phyloP scores from a whole-genome alignment of 2,113 vertebrate genomes.

The Archilochus colubris region DNA sequence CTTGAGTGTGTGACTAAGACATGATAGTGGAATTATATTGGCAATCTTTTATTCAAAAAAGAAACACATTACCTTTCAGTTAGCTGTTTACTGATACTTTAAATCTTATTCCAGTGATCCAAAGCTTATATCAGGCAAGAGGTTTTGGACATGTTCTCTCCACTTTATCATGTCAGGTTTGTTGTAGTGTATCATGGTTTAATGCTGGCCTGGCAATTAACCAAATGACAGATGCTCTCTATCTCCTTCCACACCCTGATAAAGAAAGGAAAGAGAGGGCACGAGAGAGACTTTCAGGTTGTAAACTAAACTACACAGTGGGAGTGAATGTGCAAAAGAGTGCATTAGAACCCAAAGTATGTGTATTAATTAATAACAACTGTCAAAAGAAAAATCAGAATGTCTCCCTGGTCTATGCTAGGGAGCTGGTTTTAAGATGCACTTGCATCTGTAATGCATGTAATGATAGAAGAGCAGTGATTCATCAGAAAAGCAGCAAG shows the following conservation, averaged over 20 bases:
- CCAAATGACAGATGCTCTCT: no score
- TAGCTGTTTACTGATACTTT: background rate
- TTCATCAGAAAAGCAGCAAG: background rate
- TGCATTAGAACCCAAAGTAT: background rate
- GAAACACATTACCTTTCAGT: background rate
- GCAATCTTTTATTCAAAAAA: background rate
- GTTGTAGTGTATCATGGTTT: background rate
- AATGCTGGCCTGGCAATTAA: no score
- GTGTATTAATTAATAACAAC: background rate
- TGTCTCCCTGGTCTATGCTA: background rate
- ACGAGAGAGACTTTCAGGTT: no score
- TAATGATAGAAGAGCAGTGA: background rate
- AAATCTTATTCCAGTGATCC: background rate
- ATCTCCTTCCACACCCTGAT: no score
- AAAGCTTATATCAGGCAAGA: background rate
- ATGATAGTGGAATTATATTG: background rate
- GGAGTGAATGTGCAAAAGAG: background rate
- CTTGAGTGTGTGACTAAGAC: background rate
- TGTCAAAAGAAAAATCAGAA: background rate
- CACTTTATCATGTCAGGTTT: background rate
- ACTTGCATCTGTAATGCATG: background rate
- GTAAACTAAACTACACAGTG: no score
- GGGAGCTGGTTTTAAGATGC: background rate
- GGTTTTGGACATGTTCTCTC: background rate
- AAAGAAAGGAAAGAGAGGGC: no score